phyloP scores from a whole-genome alignment of 2,113 vertebrate species.

The Oncorhynchus mykiss region DNA sequence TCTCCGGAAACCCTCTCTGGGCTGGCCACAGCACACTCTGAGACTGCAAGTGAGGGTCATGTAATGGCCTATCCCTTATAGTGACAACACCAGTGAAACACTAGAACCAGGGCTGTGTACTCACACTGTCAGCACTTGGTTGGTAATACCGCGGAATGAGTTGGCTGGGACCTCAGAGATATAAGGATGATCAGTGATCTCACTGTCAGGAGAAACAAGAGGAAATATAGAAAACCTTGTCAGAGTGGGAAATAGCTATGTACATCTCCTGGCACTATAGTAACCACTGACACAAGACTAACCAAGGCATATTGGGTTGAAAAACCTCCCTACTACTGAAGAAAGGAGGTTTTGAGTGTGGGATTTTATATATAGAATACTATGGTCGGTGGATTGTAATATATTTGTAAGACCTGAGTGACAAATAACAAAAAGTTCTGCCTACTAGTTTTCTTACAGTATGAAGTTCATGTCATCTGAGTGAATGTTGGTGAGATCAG shows the following conservation, averaged over 20 bases:
- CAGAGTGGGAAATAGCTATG: too few relatives aligned
- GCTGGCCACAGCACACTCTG: too few relatives aligned
- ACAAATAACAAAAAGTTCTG: neutral
- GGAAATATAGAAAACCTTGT: neutral
- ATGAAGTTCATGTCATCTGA: slow-evolving; percentile 86
- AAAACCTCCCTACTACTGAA: too few relatives aligned
- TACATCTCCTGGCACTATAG: too few relatives aligned
- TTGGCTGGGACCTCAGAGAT: slow-evolving; percentile 88
- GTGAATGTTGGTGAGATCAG: slow-evolving; percentile 84
- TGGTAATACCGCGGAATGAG: slow-evolving; percentile 88
- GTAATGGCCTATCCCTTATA: too few relatives aligned
- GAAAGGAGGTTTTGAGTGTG: too few relatives aligned
- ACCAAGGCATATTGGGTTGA: too few relatives aligned
- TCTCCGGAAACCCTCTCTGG: neutral
- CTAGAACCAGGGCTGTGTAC: slow-evolving; percentile 51
- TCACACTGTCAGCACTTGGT: slow-evolving; percentile 89
- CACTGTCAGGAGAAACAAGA: slow-evolving; percentile 69
- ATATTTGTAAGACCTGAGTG: neutral
- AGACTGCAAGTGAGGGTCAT: too few relatives aligned
- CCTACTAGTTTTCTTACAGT: slow-evolving; percentile 78
- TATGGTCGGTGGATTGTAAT: too few relatives aligned
- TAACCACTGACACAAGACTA: too few relatives aligned
- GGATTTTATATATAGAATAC: too few relatives aligned
- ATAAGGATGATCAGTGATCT: slow-evolving; percentile 92
- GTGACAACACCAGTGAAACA: neutral